Base-by-base conservation (phyloP, 2,797 vertebrate species). In the Pterois miles region DNA sequence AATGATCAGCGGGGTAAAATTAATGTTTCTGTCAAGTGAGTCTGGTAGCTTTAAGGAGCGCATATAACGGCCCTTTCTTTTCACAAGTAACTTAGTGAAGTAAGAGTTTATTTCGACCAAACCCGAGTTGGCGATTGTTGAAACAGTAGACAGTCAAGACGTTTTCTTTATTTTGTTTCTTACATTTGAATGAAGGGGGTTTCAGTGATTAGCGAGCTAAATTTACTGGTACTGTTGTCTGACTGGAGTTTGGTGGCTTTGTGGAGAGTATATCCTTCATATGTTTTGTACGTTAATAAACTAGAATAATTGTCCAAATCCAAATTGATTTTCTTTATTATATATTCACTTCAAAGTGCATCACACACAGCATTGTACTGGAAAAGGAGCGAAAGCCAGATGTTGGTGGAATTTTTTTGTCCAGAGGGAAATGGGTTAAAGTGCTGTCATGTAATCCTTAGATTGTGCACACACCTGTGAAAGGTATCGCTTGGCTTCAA, bases 321-420 rank as follows among this genome's bases (percentile, higher is more conserved):
- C 40, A 43, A 43, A 18, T 43, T 0, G 0, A 43, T 43, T 43
- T 43, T 20, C 8, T 43, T 43, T 43, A 43, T 43, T 43, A 43
- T 43, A 20, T 43, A 4, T 29, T 29, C 29, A 29, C 29, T 29
- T 29, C 29, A 29, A 43, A 20, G 40, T 7, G 8, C 40, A 43
- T 43, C 16, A 43, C 0, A 20, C 40, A 43, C 18, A 43, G 40
- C 40, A 20, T 20, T 20, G 40, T 18, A 16, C 40, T 6, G 16
- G 40, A 43, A 43, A 43, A 18, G 18, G 7, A 7, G 7, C 16
- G 1, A 43, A 43, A 43, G 40, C 16, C 40, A 48, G 1, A 48
- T 48, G 46, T 48, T 48, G 0, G 46, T 20, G 46, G 0, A 0
- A 0, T 2, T 48, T n/a, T 33, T 48, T 48, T 48, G 43, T 48